A percentile compares a stretch with the other conserved stretches of the same genome.
These are phyloP conservation scores for Alloplasta piceator DNA, from an alignment of 2,888 invertebrate genomes.

Conservation along the genomic window DNA sequence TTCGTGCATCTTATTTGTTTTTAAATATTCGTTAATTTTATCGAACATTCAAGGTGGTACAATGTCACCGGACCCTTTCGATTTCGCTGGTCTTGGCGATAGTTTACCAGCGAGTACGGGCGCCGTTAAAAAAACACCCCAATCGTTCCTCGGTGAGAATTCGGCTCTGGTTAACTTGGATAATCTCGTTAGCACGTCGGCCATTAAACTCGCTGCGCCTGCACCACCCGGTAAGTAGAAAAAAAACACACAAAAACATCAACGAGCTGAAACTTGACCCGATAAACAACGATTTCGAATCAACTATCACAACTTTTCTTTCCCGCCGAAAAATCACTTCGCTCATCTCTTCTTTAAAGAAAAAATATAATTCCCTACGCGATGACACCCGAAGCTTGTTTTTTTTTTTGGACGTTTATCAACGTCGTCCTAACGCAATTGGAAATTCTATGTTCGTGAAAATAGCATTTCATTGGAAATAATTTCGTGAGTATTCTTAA, in stretches of 20 bases:
- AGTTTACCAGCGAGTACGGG: constrained; percentile 84
- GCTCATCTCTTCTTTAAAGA: neutral
- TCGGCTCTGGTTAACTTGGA: constrained; percentile 98
- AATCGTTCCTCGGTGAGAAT: constrained; percentile 98
- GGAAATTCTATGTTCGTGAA: constrained; percentile 74
- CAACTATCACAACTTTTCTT: neutral
- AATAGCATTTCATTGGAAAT: constrained; percentile 83
- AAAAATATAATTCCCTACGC: constrained; percentile 21
- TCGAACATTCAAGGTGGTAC: constrained; percentile 75
- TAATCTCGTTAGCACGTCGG: constrained; percentile 91
- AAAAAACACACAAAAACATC: neutral
- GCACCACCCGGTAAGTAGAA: constrained; percentile 84
- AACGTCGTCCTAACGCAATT: constrained; percentile 49
- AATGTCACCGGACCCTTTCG: constrained; percentile 88
- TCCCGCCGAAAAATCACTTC: neutral
- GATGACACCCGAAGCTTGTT: constrained; percentile 24
- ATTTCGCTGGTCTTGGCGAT: constrained; percentile 87
- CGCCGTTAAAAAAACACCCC: constrained; percentile 94
- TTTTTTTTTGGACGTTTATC: constrained; percentile 17
- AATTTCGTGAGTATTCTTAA: constrained; percentile 81
- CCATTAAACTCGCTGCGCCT: constrained; percentile 81
- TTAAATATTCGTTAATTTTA: no score
- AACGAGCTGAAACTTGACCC: neutral
- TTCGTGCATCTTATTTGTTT: no score
- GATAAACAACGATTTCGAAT: constrained; percentile 9